Conservation (phyloP, 2,797 vertebrate genomes). For the Nannoperca australis region DNA sequence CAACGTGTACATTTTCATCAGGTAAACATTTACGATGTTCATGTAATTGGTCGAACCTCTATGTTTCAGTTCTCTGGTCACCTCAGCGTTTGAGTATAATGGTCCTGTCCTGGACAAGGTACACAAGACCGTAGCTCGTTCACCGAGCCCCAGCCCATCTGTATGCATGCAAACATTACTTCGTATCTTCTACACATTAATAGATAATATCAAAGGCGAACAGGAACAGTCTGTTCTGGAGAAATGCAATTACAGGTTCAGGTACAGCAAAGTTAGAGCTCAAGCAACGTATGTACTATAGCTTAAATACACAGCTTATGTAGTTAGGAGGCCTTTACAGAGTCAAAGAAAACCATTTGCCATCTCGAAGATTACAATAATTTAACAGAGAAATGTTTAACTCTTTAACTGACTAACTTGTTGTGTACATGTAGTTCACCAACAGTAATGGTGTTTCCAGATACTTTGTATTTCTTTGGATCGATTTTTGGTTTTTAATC, state of each 20-base stretch:
- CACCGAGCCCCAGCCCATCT: constrained; percentile 42
- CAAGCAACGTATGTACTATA: constrained; percentile 65
- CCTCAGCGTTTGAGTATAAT: constrained; percentile 68
- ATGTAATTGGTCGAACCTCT: constrained; percentile 57
- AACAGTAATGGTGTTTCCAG: constrained; percentile 26
- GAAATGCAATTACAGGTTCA: constrained; percentile 68
- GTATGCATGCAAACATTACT: constrained; percentile 73
- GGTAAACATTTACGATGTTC: constrained; percentile 71
- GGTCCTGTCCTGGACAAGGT: constrained; percentile 56
- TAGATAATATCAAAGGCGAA: constrained; percentile 71
- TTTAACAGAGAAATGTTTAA: constrained; percentile 37
- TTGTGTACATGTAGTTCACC: constrained; percentile 39
- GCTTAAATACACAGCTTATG: constrained; percentile 71
- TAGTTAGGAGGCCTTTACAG: constrained; percentile 55
- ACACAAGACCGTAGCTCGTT: constrained; percentile 41
- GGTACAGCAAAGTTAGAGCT: constrained; percentile 70
- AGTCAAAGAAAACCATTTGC: constrained; percentile 56
- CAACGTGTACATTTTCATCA: constrained; percentile 77
- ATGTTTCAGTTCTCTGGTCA: constrained; percentile 57
- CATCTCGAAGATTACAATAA: constrained; percentile 24
- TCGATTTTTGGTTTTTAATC: constrained; percentile 33
- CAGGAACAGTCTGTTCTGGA: constrained; percentile 62
- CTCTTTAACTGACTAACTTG: constrained; percentile 30
- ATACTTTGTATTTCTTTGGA: constrained; percentile 51
- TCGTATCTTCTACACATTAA: constrained; percentile 64